These are phyloP conservation scores for Melinopterus prodromus DNA, from an alignment of 2,888 invertebrate species.

Conservation along the genomic window DNA sequence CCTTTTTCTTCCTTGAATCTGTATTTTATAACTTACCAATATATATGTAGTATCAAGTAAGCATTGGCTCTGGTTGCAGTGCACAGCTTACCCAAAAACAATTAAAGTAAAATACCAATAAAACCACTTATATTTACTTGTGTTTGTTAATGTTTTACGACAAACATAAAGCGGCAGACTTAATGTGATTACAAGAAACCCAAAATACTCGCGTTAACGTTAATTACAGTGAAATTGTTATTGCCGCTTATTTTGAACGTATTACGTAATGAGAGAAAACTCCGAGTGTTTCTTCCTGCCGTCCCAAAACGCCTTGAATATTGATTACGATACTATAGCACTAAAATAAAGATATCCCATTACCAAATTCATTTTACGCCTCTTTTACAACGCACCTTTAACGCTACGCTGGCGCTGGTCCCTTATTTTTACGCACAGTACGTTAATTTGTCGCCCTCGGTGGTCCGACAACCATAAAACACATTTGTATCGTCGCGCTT, in stretches of 20 bases:
- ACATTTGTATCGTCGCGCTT: too few relatives aligned
- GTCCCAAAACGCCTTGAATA: neutral
- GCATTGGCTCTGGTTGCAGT: too few relatives aligned
- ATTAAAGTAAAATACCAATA: too few relatives aligned
- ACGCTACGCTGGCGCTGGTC: constrained; percentile 20
- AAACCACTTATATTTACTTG: neutral
- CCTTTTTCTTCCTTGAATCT: too few relatives aligned
- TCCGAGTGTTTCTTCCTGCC: neutral
- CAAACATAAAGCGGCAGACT: neutral
- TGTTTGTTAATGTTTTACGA: neutral
- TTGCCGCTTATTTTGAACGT: neutral
- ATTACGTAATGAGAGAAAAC: constrained; percentile 4
- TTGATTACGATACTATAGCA: constrained; percentile 6
- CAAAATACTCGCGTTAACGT: neutral
- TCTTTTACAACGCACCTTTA: constrained; percentile 34
- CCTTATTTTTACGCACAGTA: constrained; percentile 33
- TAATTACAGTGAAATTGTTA: neutral
- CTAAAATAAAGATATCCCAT: constrained; percentile 38
- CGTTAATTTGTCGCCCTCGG: constrained; percentile 36
- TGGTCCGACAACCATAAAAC: constrained; percentile 36
- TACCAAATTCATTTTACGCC: constrained; percentile 37
- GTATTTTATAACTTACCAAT: too few relatives aligned
- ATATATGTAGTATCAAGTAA: too few relatives aligned
- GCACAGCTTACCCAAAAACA: too few relatives aligned
- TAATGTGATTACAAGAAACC: neutral